phyloP scores from a whole-genome alignment of 2,888 invertebrate genomes.

The Drosophila seclusa region DNA sequence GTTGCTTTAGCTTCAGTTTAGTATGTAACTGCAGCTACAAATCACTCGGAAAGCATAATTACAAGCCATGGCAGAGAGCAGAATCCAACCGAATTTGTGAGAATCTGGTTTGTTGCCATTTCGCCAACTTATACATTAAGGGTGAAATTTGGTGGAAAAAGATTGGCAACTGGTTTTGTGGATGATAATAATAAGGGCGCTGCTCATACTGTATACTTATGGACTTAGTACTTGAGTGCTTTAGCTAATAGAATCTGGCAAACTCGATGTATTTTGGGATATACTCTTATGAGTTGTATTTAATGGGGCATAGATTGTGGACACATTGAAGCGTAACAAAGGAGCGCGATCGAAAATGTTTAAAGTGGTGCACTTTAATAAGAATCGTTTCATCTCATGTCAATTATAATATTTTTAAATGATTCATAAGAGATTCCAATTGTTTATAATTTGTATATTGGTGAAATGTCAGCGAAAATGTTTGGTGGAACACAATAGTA shows the following conservation, averaged over 20 bases:
- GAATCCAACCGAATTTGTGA: conserved; percentile 2
- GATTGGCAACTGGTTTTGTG: background rate
- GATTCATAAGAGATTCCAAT: background rate
- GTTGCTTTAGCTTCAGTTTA: conserved; percentile 14
- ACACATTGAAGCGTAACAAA: background rate
- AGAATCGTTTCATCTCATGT: background rate
- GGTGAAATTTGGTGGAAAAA: conserved; percentile 14
- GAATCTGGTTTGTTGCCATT: conserved; percentile 20
- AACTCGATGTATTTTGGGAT: background rate
- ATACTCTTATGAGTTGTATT: background rate
- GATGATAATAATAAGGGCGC: background rate
- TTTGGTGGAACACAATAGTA: background rate
- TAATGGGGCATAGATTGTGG: background rate
- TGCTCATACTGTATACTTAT: background rate
- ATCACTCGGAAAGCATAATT: conserved; percentile 50
- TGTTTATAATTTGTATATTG: accelerated
- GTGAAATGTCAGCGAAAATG: background rate
- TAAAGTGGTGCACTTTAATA: background rate
- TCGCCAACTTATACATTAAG: conserved; percentile 3
- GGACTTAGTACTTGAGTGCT: background rate
- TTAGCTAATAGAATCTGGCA: background rate
- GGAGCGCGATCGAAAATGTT: background rate
- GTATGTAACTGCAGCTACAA: conserved; percentile 9
- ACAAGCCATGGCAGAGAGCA: conserved; percentile 24
- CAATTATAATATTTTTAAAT: background rate